These are phyloP conservation scores for Macrostomum cliftonense DNA, from an alignment of 2,888 invertebrate species.

Conservation along the genomic window DNA sequence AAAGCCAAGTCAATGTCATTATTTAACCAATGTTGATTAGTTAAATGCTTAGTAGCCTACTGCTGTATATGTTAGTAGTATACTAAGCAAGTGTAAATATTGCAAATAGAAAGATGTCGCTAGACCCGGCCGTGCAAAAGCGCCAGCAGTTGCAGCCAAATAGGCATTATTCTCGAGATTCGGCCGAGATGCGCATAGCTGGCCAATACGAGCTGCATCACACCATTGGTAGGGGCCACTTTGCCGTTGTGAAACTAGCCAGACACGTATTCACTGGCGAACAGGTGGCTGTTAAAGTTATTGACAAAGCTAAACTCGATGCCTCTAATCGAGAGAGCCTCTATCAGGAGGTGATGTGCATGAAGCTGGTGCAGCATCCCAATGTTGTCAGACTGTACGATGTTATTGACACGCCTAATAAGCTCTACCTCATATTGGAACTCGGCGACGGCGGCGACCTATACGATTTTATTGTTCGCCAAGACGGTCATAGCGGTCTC, in stretches of 20 bases:
- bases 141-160: too few relatives aligned
- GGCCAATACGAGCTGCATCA: slow-evolving; percentile 91
- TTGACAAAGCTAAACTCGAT: slow-evolving; percentile 92
- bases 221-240: slow-evolving; percentile 90
- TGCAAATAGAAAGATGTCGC: too few relatives aligned
- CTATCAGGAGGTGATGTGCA: slow-evolving; percentile 58
- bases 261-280: slow-evolving; percentile 95
- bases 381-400: slow-evolving; percentile 94
- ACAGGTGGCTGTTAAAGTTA: slow-evolving; percentile 87
- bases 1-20: too few relatives aligned
- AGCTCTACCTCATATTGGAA: slow-evolving; percentile 69
- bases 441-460: slow-evolving; percentile 93
- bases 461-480: slow-evolving; percentile 92
- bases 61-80: too few relatives aligned
- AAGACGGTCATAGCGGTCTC: slow-evolving; percentile 53
- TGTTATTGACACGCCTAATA: slow-evolving; percentile 96
- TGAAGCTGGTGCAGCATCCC: slow-evolving; percentile 97
- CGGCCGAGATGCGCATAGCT: slow-evolving; percentile 19
- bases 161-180: too few relatives aligned
- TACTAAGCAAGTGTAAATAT: too few relatives aligned
- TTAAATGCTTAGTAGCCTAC: too few relatives aligned
- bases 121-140: too few relatives aligned
- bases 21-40: too few relatives aligned
- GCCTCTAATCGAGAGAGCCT: slow-evolving; percentile 83
- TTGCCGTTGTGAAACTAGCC: slow-evolving; percentile 91